Evolutionary conservation across 2,113 vertebrate species (phyloP), one percentile per base, ranked within the genome.

Genomic region (Anolis carolinensis): DNA sequence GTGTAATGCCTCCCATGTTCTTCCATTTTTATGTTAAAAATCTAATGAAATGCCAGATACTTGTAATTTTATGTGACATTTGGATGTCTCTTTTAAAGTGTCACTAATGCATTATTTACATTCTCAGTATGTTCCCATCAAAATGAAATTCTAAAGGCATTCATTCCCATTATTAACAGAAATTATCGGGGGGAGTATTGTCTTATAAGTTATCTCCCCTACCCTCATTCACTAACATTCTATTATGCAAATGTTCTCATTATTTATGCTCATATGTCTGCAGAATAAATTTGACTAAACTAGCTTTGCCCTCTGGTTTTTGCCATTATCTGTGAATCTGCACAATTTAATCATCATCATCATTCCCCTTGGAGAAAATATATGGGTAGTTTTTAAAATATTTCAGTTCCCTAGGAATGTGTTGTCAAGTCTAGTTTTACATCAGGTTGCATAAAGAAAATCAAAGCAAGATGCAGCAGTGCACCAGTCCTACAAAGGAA

Each of bases 271-370:
- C 88, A 91, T 91, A 88, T 88, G 83, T 30, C 87, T 92, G 63
- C 92, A 91, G 79, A 79, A 90, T 92, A 81, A 87, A 84, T 91
- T 92, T 3, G 0, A 89, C 83, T 74, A 70, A 92, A 77, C 79
- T 92, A 79, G 84, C 87, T 90, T 88, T 90, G 92, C 84, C 50
- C 91, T 89, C 82, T 79, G 88, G 86, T 87, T 93, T 65, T 93
- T 94, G 90, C 87, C 92, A 85, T 90, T 91, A 94, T 92, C 91
- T 82, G 84, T 81, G 90, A 90, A 90, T 93, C 92, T 92, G 86
- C 85, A 84, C 85, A 85, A 90, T 92, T 79, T 87, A 86, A 78
- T 86, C 91, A 87, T 87, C 63, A 72, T 88, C 70, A 36, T 75
- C 86, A 88, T 76, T 84, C 81, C 71, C 89, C 89, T 50, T 91